These are phyloP conservation scores for Philereme transversata DNA, from an alignment of 2,888 invertebrate species.

Conservation along the genomic window DNA sequence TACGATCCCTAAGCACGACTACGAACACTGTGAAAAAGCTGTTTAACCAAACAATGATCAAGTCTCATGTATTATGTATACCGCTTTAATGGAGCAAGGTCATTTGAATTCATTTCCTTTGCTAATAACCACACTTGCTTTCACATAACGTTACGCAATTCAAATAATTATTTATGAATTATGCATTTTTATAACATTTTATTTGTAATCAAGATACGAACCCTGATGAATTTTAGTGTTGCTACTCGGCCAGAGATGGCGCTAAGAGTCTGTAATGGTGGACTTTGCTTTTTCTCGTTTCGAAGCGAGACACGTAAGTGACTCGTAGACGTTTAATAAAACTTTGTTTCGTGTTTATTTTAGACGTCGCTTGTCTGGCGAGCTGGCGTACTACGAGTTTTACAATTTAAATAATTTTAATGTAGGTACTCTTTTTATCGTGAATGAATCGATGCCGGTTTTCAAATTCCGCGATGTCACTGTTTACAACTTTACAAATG, in stretches of 20 bases:
- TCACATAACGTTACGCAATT: slow-evolving; percentile 50
- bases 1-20: slow-evolving; percentile 40
- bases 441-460: slow-evolving; percentile 36
- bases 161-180: slow-evolving; percentile 41
- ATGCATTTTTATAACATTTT: slow-evolving; percentile 38
- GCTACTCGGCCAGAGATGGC: slow-evolving; percentile 76
- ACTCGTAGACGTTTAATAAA: slow-evolving; percentile 62
- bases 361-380: slow-evolving; percentile 57
- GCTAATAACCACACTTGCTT: slow-evolving; percentile 51
- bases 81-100: slow-evolving; percentile 79
- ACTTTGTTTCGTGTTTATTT: slow-evolving; percentile 70
- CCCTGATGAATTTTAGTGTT: slow-evolving; percentile 46
- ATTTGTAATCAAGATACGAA: slow-evolving; percentile 45
- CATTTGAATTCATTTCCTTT: slow-evolving; percentile 74
- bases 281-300: slow-evolving; percentile 41
- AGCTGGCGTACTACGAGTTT: slow-evolving; percentile 55
- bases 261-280: slow-evolving; percentile 41
- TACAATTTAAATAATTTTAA: slow-evolving; percentile 60
- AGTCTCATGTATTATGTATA: slow-evolving; percentile 76
- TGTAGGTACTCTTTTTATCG: slow-evolving; percentile 44
- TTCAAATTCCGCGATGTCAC: slow-evolving; percentile 35
- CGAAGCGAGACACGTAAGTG: slow-evolving; percentile 54
- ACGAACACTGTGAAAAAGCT: slow-evolving; percentile 59
- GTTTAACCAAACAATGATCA: slow-evolving; percentile 70
- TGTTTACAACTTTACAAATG: slow-evolving; percentile 36